These are phyloP conservation scores for Melospiza melodia DNA, from an alignment of 2,113 vertebrate genomes.

Conservation along the genomic window DNA sequence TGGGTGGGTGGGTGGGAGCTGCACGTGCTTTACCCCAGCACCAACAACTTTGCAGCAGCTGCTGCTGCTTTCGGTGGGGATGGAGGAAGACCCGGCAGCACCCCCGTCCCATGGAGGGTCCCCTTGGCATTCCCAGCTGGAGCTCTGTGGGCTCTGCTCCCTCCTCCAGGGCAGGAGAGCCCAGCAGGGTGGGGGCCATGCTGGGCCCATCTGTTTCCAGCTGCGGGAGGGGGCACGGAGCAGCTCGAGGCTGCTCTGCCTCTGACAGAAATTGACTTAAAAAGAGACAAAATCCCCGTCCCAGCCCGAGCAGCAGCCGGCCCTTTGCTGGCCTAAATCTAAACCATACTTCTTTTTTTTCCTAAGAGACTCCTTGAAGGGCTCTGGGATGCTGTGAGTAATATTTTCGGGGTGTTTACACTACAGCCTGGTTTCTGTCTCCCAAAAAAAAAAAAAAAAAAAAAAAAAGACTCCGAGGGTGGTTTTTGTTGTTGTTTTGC, in stretches of 20 bases:
- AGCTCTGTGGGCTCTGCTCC: not conserved
- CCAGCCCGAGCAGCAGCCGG: not conserved
- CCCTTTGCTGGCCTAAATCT: not conserved
- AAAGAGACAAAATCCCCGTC: not conserved
- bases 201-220: not conserved
- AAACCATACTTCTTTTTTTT: not conserved
- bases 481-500: constrained; percentile 58
- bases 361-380: not conserved
- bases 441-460: not conserved
- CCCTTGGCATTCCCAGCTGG: not conserved
- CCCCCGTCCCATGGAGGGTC: accelerated
- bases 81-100: accelerated
- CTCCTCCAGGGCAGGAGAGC: not conserved
- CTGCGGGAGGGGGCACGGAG: not conserved
- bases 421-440: constrained; percentile 8
- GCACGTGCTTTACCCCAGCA: not conserved
- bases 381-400: constrained; percentile 38
- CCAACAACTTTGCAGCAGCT: not conserved
- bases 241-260: not conserved
- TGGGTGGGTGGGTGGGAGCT: not conserved
- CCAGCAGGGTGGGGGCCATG: not conserved
- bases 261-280: not conserved
- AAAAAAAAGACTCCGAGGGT: not conserved
- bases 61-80: accelerated
- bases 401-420: constrained; percentile 51